Evolutionary conservation across 2,888 invertebrate genomes (phyloP), one percentile per base, ranked within the genome.

Genomic region (Dorcus hopei): DNA sequence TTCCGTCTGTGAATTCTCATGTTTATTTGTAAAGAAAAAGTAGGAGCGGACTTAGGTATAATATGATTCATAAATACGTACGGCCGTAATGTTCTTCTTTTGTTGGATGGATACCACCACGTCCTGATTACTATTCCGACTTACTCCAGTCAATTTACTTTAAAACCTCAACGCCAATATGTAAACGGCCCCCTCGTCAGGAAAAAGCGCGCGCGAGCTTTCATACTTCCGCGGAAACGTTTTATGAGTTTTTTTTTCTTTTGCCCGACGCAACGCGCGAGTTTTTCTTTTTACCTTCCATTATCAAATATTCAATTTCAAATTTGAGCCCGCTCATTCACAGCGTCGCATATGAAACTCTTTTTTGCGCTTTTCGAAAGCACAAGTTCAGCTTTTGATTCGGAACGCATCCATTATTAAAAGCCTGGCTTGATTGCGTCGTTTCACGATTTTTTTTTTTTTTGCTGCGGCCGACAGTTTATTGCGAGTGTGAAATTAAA

Each of bases 131-230:
- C 66, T 65, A 65, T 64, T 55, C 58, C 59, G 58, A 62, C 55
- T 59, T 62, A 60, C 61, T 64, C 57, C 65, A 67, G 65, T 69
- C 70, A 69, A 70, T 71, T 71, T 70, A 65, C 66, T 63, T 52
- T 59, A 64, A 69, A 69, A 68, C 67, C 67, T 65, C 66, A 61
- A 60, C 67, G 62, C 64, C 68, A 65, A 68, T 69, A 70, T 70
- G 69, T 68, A 69, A 70, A 71, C 69, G 64, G 56, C 63, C 61
- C 67, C 58, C 67, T 66, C 64, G 55, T 40, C 50, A 49, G 49
- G 23, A 55, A 62, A 65, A 56, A 64, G 62, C 59, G 65, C 61
- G 65, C 67, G 66, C 65, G 61, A 57, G 59, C 59, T 61, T 62
- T 61, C 64, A 65, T 65, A 62, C 58, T 57, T 63, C 62, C 61